Conservation (phyloP, 1,140 invertebrate genomes). For the Diorhabda elongata region DNA sequence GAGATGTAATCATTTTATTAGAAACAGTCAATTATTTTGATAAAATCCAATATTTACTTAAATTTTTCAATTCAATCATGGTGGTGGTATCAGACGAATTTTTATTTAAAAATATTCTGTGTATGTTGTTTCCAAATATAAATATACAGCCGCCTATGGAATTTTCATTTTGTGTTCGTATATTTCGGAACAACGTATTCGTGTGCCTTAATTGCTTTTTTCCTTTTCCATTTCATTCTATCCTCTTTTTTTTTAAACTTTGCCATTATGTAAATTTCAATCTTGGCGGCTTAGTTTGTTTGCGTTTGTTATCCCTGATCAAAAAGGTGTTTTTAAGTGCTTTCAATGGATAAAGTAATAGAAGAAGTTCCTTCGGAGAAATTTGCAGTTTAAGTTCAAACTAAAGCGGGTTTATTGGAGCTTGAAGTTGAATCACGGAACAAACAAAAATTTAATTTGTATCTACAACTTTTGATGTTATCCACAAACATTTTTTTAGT, state of each 20-base stretch:
- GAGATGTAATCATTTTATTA: too few relatives aligned
- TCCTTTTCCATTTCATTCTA: not conserved
- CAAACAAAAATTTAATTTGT: too few relatives aligned
- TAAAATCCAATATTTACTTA: too few relatives aligned
- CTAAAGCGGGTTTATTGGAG: not conserved
- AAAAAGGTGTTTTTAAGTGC: conserved; percentile 2
- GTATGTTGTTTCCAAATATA: too few relatives aligned
- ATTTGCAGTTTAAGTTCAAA: not conserved
- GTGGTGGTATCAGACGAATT: too few relatives aligned
- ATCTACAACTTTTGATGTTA: too few relatives aligned
- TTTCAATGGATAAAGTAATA: not conserved
- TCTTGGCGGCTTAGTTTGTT: not conserved
- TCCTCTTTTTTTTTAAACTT: not conserved
- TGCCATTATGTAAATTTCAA: not conserved
- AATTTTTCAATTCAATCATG: too few relatives aligned
- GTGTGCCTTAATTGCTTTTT: not conserved
- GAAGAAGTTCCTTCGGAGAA: not conserved
- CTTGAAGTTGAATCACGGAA: not conserved
- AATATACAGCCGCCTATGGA: not conserved
- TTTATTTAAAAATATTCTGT: too few relatives aligned
- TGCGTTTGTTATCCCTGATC: not conserved
- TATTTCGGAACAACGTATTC: not conserved
- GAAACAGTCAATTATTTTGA: too few relatives aligned
- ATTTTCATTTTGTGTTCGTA: not conserved
- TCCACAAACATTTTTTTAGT: too few relatives aligned